These are phyloP conservation scores for Eristalis tenax DNA, from an alignment of 2,888 invertebrate species.

Conservation along the genomic window DNA sequence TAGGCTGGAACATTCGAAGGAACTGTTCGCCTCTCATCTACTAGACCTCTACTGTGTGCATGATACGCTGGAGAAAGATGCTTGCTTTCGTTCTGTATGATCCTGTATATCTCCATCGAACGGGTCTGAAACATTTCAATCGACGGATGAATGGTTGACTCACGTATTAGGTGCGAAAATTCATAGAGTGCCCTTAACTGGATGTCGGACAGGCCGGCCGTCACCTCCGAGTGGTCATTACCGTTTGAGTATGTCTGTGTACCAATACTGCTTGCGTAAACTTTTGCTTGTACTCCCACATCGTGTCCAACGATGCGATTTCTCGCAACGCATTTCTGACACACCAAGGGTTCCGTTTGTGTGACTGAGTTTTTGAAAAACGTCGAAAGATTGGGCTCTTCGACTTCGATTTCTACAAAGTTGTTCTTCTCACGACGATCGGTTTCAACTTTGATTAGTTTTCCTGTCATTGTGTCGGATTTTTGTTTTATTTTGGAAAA, in stretches of 20 bases:
- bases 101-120: slow-evolving; percentile 42
- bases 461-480: slow-evolving; percentile 32
- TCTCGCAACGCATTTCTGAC: slow-evolving; percentile 41
- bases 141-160: slow-evolving; percentile 26
- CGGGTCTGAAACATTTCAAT: slow-evolving; percentile 28
- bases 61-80: not conserved
- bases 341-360: slow-evolving; percentile 44
- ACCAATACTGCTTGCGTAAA: slow-evolving; percentile 24
- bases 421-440: not conserved
- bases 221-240: not conserved
- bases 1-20: not conserved
- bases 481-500: slow-evolving; percentile 45
- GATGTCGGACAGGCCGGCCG: not conserved
- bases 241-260: slow-evolving; percentile 27
- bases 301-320: slow-evolving; percentile 33
- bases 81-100: not conserved
- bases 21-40: not conserved
- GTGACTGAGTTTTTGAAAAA: slow-evolving; percentile 52
- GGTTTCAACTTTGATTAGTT: slow-evolving; percentile 44
- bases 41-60: not conserved
- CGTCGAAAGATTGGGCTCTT: slow-evolving; percentile 43
- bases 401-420: slow-evolving; percentile 16
- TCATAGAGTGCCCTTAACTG: slow-evolving; percentile 36
- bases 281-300: slow-evolving; percentile 41
- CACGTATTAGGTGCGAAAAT: slow-evolving; percentile 49